Evolutionary conservation across 2,797 vertebrate species (phyloP).

Genomic region (Myotis findleyi): DNA sequence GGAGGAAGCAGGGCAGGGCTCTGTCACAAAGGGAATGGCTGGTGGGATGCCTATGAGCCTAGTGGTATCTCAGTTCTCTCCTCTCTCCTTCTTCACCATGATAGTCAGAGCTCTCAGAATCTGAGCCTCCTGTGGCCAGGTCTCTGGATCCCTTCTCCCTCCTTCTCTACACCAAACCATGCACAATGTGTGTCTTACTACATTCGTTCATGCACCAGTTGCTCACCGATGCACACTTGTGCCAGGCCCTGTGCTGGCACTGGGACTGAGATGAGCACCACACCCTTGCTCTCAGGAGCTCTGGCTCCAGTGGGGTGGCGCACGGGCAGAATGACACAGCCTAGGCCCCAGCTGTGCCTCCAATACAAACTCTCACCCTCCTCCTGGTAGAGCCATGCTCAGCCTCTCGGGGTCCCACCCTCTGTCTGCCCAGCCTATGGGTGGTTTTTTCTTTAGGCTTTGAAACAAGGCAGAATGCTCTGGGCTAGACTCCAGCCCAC

Average conservation of each 20-base stretch:
- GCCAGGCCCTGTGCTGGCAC: not conserved
- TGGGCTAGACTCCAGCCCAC: not conserved
- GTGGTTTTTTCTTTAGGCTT: not conserved
- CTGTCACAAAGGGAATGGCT: not conserved
- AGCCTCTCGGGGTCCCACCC: not conserved
- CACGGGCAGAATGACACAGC: not conserved
- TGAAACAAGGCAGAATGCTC: not conserved
- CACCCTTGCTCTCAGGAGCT: not conserved
- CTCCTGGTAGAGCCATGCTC: not conserved
- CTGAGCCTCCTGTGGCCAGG: not conserved
- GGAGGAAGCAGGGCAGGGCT: not conserved
- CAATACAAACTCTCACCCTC: not conserved
- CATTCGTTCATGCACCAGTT: rapidly evolving
- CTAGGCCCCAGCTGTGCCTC: not conserved
- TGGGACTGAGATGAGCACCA: not conserved
- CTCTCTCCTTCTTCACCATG: rapidly evolving
- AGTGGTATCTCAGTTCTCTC: not conserved
- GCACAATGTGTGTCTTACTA: not conserved
- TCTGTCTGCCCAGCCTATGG: not conserved
- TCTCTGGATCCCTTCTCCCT: not conserved
- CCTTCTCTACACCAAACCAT: not conserved
- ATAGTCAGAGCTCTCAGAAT: not conserved
- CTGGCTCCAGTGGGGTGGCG: not conserved
- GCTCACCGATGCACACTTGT: not conserved
- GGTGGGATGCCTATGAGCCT: not conserved